Conservation (phyloP, 2,888 invertebrate genomes). For the Agonopterix arenella region DNA sequence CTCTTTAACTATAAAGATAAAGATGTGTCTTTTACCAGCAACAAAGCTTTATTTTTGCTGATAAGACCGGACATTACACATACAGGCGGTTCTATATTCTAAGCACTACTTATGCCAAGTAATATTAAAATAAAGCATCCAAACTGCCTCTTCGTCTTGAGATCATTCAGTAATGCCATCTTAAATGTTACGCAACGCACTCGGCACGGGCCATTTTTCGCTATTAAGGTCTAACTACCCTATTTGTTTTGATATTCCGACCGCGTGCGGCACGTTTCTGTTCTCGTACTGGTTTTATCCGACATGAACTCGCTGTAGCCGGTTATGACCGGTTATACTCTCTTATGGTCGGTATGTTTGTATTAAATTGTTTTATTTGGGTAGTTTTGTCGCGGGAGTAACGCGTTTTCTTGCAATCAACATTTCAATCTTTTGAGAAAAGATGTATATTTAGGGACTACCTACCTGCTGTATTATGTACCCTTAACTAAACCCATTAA, state of each 20-base stretch:
- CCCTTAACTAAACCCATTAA: too few species aligned
- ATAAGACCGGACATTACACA: too few species aligned
- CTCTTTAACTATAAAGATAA: too few species aligned
- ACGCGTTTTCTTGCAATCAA: neutral
- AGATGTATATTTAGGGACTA: too few species aligned
- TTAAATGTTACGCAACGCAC: slow-evolving; percentile 14
- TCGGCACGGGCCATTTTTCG: slow-evolving; percentile 17
- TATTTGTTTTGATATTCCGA: slow-evolving; percentile 25
- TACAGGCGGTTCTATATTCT: too few species aligned
- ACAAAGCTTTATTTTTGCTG: too few species aligned
- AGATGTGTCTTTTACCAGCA: too few species aligned
- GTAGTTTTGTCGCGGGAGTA: slow-evolving; percentile 5
- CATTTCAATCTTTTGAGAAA: too few species aligned
- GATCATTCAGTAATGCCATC: slow-evolving; percentile 2
- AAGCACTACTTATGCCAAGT: too few species aligned
- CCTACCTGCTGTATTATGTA: too few species aligned
- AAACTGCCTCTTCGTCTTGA: neutral
- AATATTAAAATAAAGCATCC: too few species aligned
- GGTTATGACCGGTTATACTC: slow-evolving; percentile 1
- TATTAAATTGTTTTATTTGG: slow-evolving; percentile 8
- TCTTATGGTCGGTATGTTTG: slow-evolving; percentile 7
- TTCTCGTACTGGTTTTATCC: slow-evolving; percentile 6
- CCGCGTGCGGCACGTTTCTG: slow-evolving; percentile 13
- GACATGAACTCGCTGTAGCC: slow-evolving; percentile 3
- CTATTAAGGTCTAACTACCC: slow-evolving; percentile 14